Percentiles rank a stretch among this genome's conserved stretches.
Evolutionary conservation across 2,113 vertebrate species (phyloP).

Genomic region (Telmatochromis brichardi): DNA sequence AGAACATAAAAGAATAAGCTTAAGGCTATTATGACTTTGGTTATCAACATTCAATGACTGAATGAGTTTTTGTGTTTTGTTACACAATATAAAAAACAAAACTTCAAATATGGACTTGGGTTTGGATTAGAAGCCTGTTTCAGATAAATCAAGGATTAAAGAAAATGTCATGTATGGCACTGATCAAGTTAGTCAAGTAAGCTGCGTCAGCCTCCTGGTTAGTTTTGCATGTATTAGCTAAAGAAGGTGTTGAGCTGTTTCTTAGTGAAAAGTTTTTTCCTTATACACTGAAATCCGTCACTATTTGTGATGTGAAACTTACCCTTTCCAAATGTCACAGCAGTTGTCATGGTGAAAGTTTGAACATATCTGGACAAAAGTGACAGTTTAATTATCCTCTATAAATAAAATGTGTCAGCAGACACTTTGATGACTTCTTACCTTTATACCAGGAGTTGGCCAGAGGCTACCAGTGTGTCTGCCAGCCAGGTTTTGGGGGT

Average conservation of each 20-base stretch:
- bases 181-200: background rate
- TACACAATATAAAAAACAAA: background rate
- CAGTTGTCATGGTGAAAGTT: background rate
- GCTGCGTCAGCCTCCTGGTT: background rate
- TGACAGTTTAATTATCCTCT: background rate
- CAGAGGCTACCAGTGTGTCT: slow-evolving; percentile 80
- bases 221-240: background rate
- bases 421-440: background rate
- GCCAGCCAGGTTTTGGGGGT: slow-evolving; percentile 79
- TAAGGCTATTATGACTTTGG: background rate
- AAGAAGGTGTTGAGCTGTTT: background rate
- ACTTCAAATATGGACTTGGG: background rate
- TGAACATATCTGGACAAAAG: background rate
- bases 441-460: slow-evolving; percentile 64
- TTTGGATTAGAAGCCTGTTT: background rate
- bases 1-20: background rate
- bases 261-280: background rate
- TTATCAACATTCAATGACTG: background rate
- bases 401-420: background rate
- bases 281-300: background rate
- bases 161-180: background rate
- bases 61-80: background rate
- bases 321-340: background rate
- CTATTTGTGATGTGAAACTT: background rate
- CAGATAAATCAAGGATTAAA: background rate